phyloP scores from a whole-genome alignment of 2,113 vertebrate species.

The Dinomys branickii region DNA sequence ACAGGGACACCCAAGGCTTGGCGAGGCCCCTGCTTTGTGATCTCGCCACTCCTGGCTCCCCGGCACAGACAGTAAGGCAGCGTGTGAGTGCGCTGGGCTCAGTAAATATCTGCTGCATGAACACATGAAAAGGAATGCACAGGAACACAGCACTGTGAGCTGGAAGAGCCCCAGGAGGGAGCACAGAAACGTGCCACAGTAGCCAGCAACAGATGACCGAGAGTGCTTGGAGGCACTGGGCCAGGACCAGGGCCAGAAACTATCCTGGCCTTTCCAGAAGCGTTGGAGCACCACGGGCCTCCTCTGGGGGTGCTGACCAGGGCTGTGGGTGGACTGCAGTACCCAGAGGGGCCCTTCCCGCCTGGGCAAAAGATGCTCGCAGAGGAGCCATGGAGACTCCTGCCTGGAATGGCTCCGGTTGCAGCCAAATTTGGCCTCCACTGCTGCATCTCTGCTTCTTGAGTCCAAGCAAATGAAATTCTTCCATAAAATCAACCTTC shows the following conservation, averaged over 20 bases:
- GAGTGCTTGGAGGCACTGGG: background rate
- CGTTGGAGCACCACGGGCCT: background rate
- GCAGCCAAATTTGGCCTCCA: background rate
- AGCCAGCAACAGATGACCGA: background rate
- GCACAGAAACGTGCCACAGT: background rate
- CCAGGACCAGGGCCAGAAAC: background rate
- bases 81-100: background rate
- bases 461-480: background rate
- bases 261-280: background rate
- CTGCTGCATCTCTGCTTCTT: background rate
- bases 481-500: background rate
- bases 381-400: background rate
- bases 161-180: background rate
- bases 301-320: background rate
- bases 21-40: background rate
- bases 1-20: background rate
- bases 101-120: background rate
- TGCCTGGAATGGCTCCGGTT: background rate
- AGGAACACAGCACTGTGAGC: background rate
- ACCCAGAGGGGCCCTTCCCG: too few relatives aligned
- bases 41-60: background rate
- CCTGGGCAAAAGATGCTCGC: background rate
- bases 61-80: background rate
- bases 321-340: background rate
- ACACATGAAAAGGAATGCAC: background rate